A percentile compares a stretch with the other conserved stretches of the same genome.
These are phyloP conservation scores for Apogon hyalosoma DNA, from an alignment of 2,797 vertebrate genomes.

Conservation along the genomic window DNA sequence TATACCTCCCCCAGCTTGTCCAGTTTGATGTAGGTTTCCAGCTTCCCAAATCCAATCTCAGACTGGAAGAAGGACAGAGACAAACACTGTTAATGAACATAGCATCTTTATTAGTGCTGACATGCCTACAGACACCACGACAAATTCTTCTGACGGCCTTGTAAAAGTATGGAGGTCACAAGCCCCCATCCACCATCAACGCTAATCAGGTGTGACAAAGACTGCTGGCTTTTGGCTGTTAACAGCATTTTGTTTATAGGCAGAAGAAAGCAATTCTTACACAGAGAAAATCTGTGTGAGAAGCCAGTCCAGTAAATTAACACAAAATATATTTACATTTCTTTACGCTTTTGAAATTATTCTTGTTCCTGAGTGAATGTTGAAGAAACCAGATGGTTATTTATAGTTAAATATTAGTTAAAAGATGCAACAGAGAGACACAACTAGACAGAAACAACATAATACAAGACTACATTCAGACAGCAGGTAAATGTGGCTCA, in stretches of 20 bases:
- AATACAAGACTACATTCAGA: too few species aligned
- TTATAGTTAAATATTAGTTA: too few species aligned
- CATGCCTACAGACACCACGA: conserved; percentile 57
- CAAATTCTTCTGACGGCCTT: conserved; percentile 61
- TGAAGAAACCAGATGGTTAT: too few species aligned
- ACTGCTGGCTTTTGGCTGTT: conserved; percentile 61
- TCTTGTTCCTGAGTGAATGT: too few species aligned
- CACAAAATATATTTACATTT: too few species aligned
- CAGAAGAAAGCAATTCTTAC: background rate
- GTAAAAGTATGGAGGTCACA: conserved; percentile 53
- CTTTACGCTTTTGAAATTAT: too few species aligned
- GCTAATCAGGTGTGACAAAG: conserved; percentile 65
- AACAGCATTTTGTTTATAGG: conserved; percentile 30
- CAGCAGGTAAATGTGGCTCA: too few species aligned
- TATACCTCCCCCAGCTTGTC: conserved; percentile 96
- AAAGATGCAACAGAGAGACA: too few species aligned
- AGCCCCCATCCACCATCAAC: conserved; percentile 33
- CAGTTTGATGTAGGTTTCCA: conserved; percentile 97
- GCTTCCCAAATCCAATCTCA: conserved; percentile 96
- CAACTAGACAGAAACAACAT: too few species aligned
- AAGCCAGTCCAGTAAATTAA: too few species aligned
- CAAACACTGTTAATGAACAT: conserved; percentile 56
- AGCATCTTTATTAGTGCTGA: conserved; percentile 60
- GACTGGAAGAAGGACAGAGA: conserved; percentile 82
- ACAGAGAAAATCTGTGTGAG: too few species aligned